Base-by-base conservation (phyloP, 2,113 vertebrate species). In the Odobenus rosmarus region DNA sequence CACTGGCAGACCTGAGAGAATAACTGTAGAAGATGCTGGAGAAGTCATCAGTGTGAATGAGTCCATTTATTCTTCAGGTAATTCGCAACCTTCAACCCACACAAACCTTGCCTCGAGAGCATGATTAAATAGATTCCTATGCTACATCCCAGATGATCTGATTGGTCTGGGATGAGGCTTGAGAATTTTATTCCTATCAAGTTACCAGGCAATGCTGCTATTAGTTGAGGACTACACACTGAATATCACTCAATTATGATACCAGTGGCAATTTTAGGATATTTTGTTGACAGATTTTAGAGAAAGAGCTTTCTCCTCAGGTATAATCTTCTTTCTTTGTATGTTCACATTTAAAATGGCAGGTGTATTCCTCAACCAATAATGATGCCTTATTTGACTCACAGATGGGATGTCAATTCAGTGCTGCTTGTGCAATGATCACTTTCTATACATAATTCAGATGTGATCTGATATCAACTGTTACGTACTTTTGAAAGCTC, bases 281-380 rank as follows among this genome's bases (percentile, higher is more conserved):
- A 59, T 51, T 92, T 49, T 90, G 49, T 89, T 92, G 84, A 85
- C 85, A 81, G 28, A 80, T 85, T 95, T 92, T 81, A 81, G 24
- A 89, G 55, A 57, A 89, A 74, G 61, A 91, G 21, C 39, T 96
- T 95, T 61, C 15, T 61, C 8, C 33, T 89, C 33, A 15, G 59
- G 16, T 74, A 51, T n/a, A 88, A 84, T 88, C 64, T 49, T 62
- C 51, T 57, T 62, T 88, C 53, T 36, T 72, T 42, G 46, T 49
- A 64, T 19, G 7, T 55, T 95, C 67, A 42, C 39, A 80, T 84
- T 83, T 55, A 33, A 88, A 84, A 62, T 46, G 46, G 53, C 69
- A 88, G 51, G 42, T 88, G 19, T 80, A 42, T 23, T 92, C 18
- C 39, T 64, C 21, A 72, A 5, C 16, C 64, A 72, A 23, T 55